phyloP scores from a whole-genome alignment of 2,888 invertebrate genomes.

The Nomada hirtipes region DNA sequence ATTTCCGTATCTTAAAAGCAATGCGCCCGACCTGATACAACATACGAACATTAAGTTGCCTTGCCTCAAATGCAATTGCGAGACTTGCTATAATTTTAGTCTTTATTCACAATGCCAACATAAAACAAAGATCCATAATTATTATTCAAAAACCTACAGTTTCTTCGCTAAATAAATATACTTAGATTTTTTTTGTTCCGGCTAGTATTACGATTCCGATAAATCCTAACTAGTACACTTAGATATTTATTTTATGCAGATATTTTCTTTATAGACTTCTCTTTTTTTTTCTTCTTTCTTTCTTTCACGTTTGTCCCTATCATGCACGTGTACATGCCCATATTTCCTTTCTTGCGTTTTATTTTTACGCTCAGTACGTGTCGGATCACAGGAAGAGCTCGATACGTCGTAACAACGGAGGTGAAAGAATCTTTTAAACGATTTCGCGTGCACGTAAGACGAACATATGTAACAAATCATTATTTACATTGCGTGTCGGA shows the following conservation, averaged over 20 bases:
- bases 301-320: slow-evolving; percentile 40
- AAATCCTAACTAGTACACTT: slow-evolving; percentile 71
- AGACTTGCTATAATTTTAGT: slow-evolving; percentile 51
- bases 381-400: slow-evolving; percentile 61
- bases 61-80: slow-evolving; percentile 55
- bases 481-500: slow-evolving; percentile 63
- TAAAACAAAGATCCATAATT: slow-evolving; percentile 58
- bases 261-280: slow-evolving; percentile 49
- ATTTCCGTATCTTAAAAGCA: slow-evolving; percentile 56
- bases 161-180: slow-evolving; percentile 67
- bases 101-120: slow-evolving; percentile 64
- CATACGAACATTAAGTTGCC: slow-evolving; percentile 56
- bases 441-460: slow-evolving; percentile 52
- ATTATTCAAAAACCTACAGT: slow-evolving; percentile 51
- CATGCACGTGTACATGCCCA: slow-evolving; percentile 54
- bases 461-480: slow-evolving; percentile 56
- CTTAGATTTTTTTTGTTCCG: slow-evolving; percentile 57
- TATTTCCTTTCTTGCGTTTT: slow-evolving; percentile 13
- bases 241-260: slow-evolving; percentile 65
- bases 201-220: slow-evolving; percentile 63
- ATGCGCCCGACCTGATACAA: slow-evolving; percentile 45
- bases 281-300: neutral
- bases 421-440: slow-evolving; percentile 33
- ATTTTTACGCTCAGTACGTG: slow-evolving; percentile 7
- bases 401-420: slow-evolving; percentile 42